A percentile compares a stretch with the other conserved stretches of the same genome.
These are phyloP conservation scores for Orthosia incerta DNA, from an alignment of 2,888 invertebrate species.

Conservation along the genomic window DNA sequence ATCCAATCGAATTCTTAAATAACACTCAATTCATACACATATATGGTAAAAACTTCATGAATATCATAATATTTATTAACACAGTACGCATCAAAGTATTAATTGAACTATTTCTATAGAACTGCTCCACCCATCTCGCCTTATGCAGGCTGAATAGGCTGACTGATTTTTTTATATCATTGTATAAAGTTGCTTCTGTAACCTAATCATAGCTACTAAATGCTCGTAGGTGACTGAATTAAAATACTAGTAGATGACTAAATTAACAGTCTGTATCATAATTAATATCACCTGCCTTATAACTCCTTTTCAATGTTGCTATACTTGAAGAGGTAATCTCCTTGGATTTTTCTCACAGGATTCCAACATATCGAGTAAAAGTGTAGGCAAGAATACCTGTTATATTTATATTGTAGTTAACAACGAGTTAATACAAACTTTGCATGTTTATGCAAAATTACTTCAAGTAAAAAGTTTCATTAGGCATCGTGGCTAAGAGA, in stretches of 20 bases:
- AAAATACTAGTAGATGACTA: conserved; percentile 62
- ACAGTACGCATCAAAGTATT: conserved; percentile 42
- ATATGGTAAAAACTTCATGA: conserved; percentile 41
- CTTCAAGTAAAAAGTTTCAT: no score
- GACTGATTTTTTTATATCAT: conserved; percentile 38
- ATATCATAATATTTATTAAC: conserved; percentile 58
- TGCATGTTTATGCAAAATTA: no score
- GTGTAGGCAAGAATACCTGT: no score
- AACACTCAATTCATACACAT: conserved; percentile 42
- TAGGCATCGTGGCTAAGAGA: no score
- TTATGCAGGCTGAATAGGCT: neutral
- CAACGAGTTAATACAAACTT: no score
- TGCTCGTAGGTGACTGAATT: conserved; percentile 55
- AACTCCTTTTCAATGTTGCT: conserved; percentile 36
- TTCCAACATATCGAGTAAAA: neutral
- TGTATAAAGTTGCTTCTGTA: conserved; percentile 14
- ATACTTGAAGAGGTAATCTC: neutral
- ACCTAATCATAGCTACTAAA: conserved; percentile 29
- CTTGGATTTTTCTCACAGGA: neutral
- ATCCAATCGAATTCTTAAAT: conserved; percentile 35
- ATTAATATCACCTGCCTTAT: conserved; percentile 50
- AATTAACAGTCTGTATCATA: conserved; percentile 49
- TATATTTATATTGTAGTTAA: no score
- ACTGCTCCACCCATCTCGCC: conserved; percentile 15
- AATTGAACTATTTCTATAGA: conserved; percentile 50